Base-by-base conservation (phyloP, 2,888 invertebrate species). In the Trachelus stipa region DNA sequence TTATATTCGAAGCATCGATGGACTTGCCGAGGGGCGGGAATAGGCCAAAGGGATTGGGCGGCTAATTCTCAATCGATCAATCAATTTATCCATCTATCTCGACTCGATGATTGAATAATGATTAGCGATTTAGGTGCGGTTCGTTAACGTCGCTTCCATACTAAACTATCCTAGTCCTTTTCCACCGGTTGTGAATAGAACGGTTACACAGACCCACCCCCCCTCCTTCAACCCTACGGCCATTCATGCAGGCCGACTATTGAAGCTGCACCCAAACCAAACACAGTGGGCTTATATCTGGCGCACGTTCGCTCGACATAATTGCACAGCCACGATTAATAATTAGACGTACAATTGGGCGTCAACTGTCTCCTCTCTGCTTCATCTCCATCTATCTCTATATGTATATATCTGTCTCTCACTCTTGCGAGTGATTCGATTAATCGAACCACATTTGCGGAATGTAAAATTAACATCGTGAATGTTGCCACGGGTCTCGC, bases 291-390 rank as follows among this genome's bases (percentile, higher is more conserved):
- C 56, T 23, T 56, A 56, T 56, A 56, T 56, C 23, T 56, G 56
- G 15, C 71, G 74, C 37, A 74, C 74, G 74, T 35, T 35, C 69
- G 80, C 74, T 81, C 83, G 77, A 77, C 87, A 87, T 89, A 90
- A 90, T 89, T 90, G 87, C 87, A 83, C 87, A 84, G 85, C 85
- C 87, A 82, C 87, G 86, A 90, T 90, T 90, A 89, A 89, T 90
- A 89, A 90, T 90, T 90, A 90, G 89, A 88, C 88, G 87, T 83
- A 86, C 88, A 86, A 88, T 88, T 87, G 89, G 86, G 86, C 89
- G 89, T 89, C 88, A 87, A 86, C 87, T 85, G 82, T 81, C 82
- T 81, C 83, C 84, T 84, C 56, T 56, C 56, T 56, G 23, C 23
- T 23, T 56, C 6, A 0, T 56, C 23, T 56, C 23, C 15, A 23